phyloP scores from a whole-genome alignment of 2,888 invertebrate species.

The Erannis defoliaria region DNA sequence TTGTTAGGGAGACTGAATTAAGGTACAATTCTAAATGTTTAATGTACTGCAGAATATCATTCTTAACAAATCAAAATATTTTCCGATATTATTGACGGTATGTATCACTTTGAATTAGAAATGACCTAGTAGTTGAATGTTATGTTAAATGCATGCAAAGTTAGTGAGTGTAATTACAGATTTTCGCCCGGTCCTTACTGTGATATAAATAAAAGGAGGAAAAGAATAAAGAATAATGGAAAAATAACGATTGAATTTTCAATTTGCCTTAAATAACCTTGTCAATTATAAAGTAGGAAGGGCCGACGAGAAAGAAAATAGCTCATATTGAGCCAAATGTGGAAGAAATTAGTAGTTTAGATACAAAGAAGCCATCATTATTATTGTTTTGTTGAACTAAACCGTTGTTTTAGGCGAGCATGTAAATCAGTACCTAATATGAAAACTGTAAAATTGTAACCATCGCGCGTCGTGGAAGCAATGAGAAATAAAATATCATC shows the following conservation, averaged over 20 bases:
- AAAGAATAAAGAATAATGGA: conserved; percentile 63
- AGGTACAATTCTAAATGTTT: conserved; percentile 78
- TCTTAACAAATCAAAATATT: conserved; percentile 64
- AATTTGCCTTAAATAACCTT: conserved; percentile 69
- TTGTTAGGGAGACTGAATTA: conserved; percentile 84
- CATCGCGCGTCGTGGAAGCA: conserved; percentile 67
- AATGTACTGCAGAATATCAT: conserved; percentile 66
- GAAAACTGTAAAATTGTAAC: conserved; percentile 72
- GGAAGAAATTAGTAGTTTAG: conserved; percentile 76
- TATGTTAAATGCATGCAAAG: conserved; percentile 81
- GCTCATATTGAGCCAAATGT: conserved; percentile 85
- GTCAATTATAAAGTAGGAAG: conserved; percentile 69
- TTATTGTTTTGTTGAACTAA: conserved; percentile 69
- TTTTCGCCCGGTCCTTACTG: conserved; percentile 86
- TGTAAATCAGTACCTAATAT: conserved; percentile 64
- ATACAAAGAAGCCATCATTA: conserved; percentile 76
- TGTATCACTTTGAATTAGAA: conserved; percentile 59
- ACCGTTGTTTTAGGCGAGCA: conserved; percentile 64
- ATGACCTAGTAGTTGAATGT: conserved; percentile 76
- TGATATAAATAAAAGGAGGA: conserved; percentile 76
- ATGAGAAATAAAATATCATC: conserved; percentile 83
- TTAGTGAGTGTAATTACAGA: conserved; percentile 79
- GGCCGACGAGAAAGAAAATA: conserved; percentile 80
- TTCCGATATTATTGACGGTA: conserved; percentile 73
- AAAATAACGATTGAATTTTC: conserved; percentile 65